Base-by-base conservation (phyloP, 2,113 vertebrate species). In the Willisornis vidua region DNA sequence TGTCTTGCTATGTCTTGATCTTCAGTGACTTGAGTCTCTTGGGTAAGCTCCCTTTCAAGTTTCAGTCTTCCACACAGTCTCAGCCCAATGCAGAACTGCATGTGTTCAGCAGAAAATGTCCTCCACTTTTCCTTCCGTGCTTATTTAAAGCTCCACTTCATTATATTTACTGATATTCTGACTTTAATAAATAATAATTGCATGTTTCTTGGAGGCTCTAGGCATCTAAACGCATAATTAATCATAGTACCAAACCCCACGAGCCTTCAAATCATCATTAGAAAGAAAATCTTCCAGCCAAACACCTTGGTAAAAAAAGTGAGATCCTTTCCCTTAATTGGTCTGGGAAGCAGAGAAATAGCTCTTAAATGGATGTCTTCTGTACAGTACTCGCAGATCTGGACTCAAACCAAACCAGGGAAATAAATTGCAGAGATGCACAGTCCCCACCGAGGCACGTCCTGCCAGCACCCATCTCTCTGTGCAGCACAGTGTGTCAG, bases 111-210 rank as follows among this genome's bases (percentile, higher is more conserved):
- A 95, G 71, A 90, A 94, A 93, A 90, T 18, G 24, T 85, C 39
- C 78, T 91, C 57, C 25, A 16, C 43, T 46, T 94, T 89, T 84
- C 83, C 23, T 17, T 45, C 41, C 45, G 33, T 66, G 68, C 31
- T 89, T 85, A 90, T 86, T 95, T 92, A 92, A 92, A 96, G 80
- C 57, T 89, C 73, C 37, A 86, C 65, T 95, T 96, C 88, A 75
- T 94, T 92, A 90, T 92, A 90, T 88, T 96, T 94, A 96, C 86
- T 85, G 48, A 41, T 75, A 93, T 90, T 93, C 57, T 92, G 80
- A 84, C 92, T 92, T 96, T 81, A 96, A 93, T 93, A 96, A 95
- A 97, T 93, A 96, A 96, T 90, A 95, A 96, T 78, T 6, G 2
- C 35, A 61, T 9, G 25, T 75, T 78, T 92, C 82, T 94, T 84